Evolutionary conservation across 2,113 vertebrate genomes (phyloP).

Genomic region (Oriolus oriolus): DNA sequence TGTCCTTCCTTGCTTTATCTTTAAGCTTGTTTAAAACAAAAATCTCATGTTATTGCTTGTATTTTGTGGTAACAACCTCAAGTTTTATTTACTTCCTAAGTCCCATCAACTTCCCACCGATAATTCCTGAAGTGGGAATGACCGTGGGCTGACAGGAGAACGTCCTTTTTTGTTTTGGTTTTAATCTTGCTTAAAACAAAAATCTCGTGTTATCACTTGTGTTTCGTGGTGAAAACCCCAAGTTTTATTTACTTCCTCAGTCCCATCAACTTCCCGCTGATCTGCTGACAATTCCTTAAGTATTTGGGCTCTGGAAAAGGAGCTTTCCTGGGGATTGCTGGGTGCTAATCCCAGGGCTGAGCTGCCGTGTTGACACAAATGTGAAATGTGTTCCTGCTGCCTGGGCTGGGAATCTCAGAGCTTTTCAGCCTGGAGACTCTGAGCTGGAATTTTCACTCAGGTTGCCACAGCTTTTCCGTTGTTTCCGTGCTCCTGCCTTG

Average conservation of each 20-base stretch:
- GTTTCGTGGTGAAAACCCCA: not conserved
- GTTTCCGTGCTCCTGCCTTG: not conserved
- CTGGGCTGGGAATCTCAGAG: not conserved
- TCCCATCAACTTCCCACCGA: not conserved
- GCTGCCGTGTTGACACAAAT: not conserved
- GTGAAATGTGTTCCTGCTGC: not conserved
- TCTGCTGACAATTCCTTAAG: not conserved
- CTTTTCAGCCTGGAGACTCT: not conserved
- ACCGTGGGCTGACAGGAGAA: not conserved
- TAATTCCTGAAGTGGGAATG: not conserved
- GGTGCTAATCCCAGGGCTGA: not conserved
- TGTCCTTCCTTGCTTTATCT: not conserved
- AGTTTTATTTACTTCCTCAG: not conserved
- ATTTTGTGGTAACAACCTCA: not conserved
- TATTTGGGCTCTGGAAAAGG: not conserved
- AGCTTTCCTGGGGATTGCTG: not conserved
- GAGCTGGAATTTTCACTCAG: not conserved
- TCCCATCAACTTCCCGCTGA: not conserved
- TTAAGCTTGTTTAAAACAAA: not conserved
- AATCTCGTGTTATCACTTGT: rapidly evolving
- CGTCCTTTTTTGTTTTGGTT: not conserved
- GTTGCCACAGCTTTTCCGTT: not conserved
- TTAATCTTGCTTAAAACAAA: not conserved
- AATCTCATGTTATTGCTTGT: not conserved
- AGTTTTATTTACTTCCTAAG: not conserved